A percentile compares a stretch with the other conserved stretches of the same genome.
phyloP scores from a whole-genome alignment of 2,888 invertebrate genomes.

The Diogma glabrata region DNA sequence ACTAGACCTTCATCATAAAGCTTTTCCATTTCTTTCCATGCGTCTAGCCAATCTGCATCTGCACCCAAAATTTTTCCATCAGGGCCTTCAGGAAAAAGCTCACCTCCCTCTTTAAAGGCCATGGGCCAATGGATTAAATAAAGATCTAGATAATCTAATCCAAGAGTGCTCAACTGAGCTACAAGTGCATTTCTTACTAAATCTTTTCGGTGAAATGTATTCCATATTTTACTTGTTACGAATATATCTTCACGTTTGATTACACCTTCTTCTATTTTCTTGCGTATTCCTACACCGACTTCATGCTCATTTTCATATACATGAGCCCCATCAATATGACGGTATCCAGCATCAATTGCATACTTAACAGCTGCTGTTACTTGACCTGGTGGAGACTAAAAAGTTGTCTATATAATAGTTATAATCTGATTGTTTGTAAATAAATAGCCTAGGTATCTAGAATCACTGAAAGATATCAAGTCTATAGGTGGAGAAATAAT shows the following conservation, averaged over 20 bases:
- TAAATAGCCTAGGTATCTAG: too few species aligned
- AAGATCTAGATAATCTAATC: constrained; percentile 64
- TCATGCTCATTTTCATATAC: constrained; percentile 39
- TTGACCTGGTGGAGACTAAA: not conserved
- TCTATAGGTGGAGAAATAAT: too few species aligned
- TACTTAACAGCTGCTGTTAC: constrained; percentile 24
- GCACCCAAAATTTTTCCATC: constrained; percentile 32
- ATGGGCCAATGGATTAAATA: constrained; percentile 76
- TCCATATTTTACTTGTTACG: constrained; percentile 31
- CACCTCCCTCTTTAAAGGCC: constrained; percentile 41
- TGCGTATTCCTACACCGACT: constrained; percentile 36
- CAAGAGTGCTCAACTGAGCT: constrained; percentile 49
- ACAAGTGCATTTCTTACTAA: constrained; percentile 50
- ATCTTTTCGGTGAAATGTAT: constrained; percentile 43
- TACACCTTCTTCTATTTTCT: constrained; percentile 35
- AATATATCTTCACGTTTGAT: constrained; percentile 37
- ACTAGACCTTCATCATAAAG: constrained; percentile 56
- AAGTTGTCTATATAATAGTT: too few species aligned
- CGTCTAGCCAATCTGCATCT: constrained; percentile 61
- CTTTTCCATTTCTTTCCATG: constrained; percentile 70
- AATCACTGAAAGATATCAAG: too few species aligned
- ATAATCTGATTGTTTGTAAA: too few species aligned
- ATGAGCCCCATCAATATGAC: constrained; percentile 43
- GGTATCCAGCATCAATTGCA: constrained; percentile 42
- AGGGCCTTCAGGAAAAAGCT: constrained; percentile 20